Conservation (phyloP, 2,113 vertebrate genomes). For the Corydoras maculifer region DNA sequence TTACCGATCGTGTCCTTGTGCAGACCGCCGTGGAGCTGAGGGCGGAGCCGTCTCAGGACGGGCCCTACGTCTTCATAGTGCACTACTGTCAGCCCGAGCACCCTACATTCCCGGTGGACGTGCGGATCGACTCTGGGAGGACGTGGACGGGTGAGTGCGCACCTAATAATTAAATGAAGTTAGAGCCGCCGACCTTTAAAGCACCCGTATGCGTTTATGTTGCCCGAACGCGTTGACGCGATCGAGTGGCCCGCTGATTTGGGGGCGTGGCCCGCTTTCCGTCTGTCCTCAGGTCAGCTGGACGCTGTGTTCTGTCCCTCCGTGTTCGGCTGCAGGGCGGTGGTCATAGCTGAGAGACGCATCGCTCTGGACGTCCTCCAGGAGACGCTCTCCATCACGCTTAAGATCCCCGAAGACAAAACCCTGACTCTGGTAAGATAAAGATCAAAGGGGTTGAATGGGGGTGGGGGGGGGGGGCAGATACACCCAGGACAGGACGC, state of each 20-base stretch:
- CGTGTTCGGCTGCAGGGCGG: constrained; percentile 75
- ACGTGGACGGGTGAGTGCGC: constrained; percentile 71
- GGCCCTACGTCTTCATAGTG: constrained; percentile 70
- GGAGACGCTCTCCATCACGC: constrained; percentile 64
- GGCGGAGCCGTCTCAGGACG: constrained; percentile 60
- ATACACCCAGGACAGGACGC: too few species aligned
- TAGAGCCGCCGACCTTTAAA: too few species aligned
- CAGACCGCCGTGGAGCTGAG: constrained; percentile 75
- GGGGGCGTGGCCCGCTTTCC: neutral
- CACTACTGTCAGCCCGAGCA: constrained; percentile 78
- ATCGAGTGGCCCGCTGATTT: too few species aligned
- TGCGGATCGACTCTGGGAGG: constrained; percentile 62
- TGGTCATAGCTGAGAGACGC: constrained; percentile 66
- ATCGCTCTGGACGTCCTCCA: constrained; percentile 69
- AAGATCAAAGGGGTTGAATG: too few species aligned
- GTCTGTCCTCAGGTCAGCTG: constrained; percentile 65
- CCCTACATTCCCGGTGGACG: constrained; percentile 67
- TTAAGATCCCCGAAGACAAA: constrained; percentile 71
- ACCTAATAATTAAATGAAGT: neutral
- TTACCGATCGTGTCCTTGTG: neutral
- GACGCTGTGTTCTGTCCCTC: constrained; percentile 82
- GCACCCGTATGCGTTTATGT: too few species aligned
- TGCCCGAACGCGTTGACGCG: too few species aligned
- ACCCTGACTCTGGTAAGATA: constrained; percentile 71
- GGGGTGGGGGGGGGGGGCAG: too few species aligned